These are phyloP conservation scores for Dasypogon diadema DNA, from an alignment of 2,888 invertebrate genomes.

Conservation along the genomic window DNA sequence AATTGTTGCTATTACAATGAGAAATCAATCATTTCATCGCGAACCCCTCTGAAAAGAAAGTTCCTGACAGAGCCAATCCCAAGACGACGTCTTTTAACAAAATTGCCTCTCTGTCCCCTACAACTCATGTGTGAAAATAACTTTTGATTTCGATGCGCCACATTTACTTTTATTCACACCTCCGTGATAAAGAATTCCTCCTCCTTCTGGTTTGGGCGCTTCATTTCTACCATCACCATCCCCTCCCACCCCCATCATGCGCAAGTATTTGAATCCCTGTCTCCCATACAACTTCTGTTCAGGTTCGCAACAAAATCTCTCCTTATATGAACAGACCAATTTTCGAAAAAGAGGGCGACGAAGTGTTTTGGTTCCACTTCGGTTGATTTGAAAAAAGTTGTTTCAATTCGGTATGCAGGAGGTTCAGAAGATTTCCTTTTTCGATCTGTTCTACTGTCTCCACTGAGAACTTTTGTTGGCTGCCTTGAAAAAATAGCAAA, in stretches of 20 bases:
- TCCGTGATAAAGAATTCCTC: too few species aligned
- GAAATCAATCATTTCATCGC: background rate
- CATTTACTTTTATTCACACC: too few species aligned
- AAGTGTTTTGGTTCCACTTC: conserved; percentile 21
- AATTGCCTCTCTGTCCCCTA: background rate
- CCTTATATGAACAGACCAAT: background rate
- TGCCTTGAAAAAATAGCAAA: background rate
- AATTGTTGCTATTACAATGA: background rate
- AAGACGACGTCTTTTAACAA: background rate
- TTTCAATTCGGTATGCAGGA: background rate
- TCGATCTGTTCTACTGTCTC: background rate
- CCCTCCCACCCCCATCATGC: too few species aligned
- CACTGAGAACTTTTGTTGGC: background rate
- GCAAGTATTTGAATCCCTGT: background rate
- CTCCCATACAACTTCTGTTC: background rate
- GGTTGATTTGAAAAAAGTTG: conserved; percentile 7
- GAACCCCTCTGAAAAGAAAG: background rate
- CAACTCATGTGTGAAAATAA: conserved; percentile 35
- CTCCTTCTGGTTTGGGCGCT: too few species aligned
- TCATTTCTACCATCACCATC: background rate
- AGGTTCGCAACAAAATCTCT: background rate
- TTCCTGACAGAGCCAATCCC: background rate
- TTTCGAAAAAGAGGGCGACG: background rate
- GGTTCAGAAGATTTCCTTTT: background rate
- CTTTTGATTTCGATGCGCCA: conserved; percentile 28